Evolutionary conservation across 2,113 vertebrate genomes (phyloP).

Genomic region (Malaclemys terrapin): DNA sequence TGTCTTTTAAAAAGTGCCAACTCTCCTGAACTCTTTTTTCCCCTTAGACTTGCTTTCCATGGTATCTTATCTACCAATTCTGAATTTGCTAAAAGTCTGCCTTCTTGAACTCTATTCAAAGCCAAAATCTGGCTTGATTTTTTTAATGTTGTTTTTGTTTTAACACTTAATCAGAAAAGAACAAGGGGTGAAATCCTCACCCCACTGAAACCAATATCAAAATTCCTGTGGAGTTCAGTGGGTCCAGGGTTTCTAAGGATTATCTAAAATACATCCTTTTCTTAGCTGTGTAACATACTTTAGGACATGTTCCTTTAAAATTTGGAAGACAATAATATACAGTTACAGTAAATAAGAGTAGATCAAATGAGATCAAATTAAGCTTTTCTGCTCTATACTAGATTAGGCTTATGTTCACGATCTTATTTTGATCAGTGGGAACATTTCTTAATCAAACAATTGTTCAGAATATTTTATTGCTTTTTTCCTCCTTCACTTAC

Average conservation of each 20-base stretch:
- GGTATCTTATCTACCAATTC: neutral
- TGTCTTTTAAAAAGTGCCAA: neutral
- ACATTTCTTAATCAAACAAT: neutral
- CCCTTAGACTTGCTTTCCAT: neutral
- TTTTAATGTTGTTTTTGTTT: neutral
- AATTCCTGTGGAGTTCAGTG: neutral
- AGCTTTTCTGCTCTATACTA: neutral
- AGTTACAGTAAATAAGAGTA: neutral
- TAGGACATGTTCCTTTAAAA: neutral
- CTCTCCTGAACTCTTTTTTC: neutral
- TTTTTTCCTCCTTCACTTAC: neutral
- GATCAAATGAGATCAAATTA: neutral
- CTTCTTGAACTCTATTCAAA: neutral
- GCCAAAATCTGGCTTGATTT: neutral
- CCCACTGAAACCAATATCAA: neutral
- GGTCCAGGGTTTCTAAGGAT: neutral
- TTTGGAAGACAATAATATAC: neutral
- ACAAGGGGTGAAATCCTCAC: neutral
- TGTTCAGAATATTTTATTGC: neutral
- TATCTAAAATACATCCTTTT: neutral
- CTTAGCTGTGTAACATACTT: neutral
- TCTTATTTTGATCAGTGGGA: neutral
- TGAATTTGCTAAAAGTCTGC: neutral
- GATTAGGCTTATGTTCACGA: neutral
- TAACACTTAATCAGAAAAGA: neutral